Evolutionary conservation across 2,113 vertebrate species (phyloP).

Genomic region (Hemiscyllium ocellatum): DNA sequence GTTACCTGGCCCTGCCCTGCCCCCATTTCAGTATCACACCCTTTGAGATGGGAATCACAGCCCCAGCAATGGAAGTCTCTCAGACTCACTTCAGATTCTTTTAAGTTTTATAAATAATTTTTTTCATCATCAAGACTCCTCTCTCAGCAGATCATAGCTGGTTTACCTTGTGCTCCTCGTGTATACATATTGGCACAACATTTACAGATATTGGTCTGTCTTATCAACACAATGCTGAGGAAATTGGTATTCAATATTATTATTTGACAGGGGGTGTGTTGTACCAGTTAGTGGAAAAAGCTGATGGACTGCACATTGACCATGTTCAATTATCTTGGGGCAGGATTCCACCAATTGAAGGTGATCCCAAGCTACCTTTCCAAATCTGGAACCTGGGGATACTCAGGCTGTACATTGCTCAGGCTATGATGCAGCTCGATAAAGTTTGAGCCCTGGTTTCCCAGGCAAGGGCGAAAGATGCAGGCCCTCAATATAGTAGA

Average conservation of each 20-base stretch:
- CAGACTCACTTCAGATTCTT: no score
- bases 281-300: background rate
- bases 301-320: background rate
- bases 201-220: no score
- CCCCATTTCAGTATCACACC: background rate
- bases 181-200: no score
- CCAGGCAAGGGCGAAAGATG: background rate
- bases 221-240: background rate
- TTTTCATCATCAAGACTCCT: no score
- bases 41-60: no score
- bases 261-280: background rate
- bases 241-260: background rate
- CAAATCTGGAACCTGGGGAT: background rate
- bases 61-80: no score
- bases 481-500: background rate
- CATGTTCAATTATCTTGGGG: background rate
- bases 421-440: background rate
- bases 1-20: background rate
- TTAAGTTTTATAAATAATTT: no score
- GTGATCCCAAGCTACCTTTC: background rate
- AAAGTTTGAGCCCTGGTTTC: background rate
- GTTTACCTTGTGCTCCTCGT: no score
- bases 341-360: background rate
- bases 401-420: background rate
- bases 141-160: no score